phyloP scores from a whole-genome alignment of 2,113 vertebrate species.

The Paradisaea rubra region DNA sequence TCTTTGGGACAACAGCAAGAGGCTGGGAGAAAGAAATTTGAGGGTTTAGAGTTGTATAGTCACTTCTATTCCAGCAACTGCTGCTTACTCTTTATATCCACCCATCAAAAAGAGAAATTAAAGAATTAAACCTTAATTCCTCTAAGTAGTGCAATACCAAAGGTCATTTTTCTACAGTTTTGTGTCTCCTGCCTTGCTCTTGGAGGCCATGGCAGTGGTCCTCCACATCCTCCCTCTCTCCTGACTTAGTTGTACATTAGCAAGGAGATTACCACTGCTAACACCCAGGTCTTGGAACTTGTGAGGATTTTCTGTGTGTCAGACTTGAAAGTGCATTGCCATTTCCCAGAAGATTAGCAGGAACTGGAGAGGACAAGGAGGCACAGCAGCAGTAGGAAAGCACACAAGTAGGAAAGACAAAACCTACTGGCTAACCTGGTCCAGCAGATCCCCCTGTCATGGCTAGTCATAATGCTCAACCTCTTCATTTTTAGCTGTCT shows the following conservation, averaged over 20 bases:
- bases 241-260: accelerated
- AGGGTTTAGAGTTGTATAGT: not conserved
- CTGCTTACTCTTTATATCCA: not conserved
- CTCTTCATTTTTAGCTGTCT: not conserved
- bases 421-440: not conserved
- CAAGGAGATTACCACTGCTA: not conserved
- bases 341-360: not conserved
- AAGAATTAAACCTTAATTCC: not conserved
- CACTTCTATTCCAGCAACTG: not conserved
- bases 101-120: not conserved
- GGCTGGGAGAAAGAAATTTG: not conserved
- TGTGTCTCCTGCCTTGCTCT: not conserved
- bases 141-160: not conserved
- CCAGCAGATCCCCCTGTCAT: not conserved
- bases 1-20: not conserved
- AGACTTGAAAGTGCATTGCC: not conserved
- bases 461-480: not conserved
- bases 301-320: not conserved
- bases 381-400: not conserved
- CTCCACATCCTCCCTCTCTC: not conserved
- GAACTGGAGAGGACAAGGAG: not conserved
- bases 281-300: not conserved
- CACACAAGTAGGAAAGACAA: not conserved
- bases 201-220: accelerated
- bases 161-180: not conserved